Conservation (phyloP, 2,888 invertebrate species). For the Tiliacea citrago region DNA sequence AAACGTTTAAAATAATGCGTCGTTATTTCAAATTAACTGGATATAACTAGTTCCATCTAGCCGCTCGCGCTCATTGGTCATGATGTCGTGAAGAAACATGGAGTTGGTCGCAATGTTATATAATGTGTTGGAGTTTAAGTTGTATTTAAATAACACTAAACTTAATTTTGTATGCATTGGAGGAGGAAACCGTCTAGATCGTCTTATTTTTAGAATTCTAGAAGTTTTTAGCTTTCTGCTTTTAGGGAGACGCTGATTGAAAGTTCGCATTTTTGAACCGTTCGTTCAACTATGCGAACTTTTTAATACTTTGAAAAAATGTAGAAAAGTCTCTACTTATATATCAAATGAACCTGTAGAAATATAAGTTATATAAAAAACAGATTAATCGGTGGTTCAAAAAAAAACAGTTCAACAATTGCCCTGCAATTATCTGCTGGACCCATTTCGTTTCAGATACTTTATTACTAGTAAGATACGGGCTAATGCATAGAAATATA, state of each 20-base stretch:
- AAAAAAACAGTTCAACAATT: slow-evolving; percentile 12
- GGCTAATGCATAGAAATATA: slow-evolving; percentile 20
- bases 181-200: slow-evolving; percentile 54
- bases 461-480: slow-evolving; percentile 5
- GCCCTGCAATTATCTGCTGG: not conserved
- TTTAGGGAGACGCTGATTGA: not conserved
- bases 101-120: slow-evolving; percentile 77
- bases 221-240: slow-evolving; percentile 8
- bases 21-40: slow-evolving; percentile 76
- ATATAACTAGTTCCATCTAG: slow-evolving; percentile 77
- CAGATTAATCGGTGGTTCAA: not conserved
- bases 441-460: slow-evolving; percentile 11
- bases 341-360: not conserved
- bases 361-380: not conserved
- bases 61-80: slow-evolving; percentile 68
- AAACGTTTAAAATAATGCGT: slow-evolving; percentile 73
- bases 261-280: not conserved
- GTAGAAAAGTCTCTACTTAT: not conserved
- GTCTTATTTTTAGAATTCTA: slow-evolving; percentile 15
- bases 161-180: slow-evolving; percentile 64
- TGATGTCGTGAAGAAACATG: slow-evolving; percentile 78
- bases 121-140: slow-evolving; percentile 75
- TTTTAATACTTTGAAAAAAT: not conserved
- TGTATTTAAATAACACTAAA: slow-evolving; percentile 65
- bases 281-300: not conserved